A percentile compares a stretch with the other conserved stretches of the same genome.
These are phyloP conservation scores for Syrphus vitripennis DNA, from an alignment of 2,888 invertebrate genomes.

Conservation along the genomic window DNA sequence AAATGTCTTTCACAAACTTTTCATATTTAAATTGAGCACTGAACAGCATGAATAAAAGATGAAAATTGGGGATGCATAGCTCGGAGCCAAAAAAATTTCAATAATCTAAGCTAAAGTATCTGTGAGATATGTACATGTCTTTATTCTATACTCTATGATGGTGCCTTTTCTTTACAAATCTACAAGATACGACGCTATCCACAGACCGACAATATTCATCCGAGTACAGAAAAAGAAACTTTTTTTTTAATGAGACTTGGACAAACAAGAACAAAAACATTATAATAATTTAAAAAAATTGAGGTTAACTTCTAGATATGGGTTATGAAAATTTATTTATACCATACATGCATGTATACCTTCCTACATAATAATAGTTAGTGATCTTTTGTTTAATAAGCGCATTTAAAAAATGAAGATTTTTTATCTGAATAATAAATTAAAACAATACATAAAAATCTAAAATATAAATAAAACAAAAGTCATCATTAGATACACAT, in stretches of 20 bases:
- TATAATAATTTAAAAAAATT: slow-evolving; percentile 47
- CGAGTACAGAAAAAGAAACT: not conserved
- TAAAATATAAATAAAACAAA: not conserved
- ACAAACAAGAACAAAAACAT: slow-evolving; percentile 25
- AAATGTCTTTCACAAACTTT: slow-evolving; percentile 61
- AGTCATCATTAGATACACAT: not conserved
- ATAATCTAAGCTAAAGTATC: not conserved
- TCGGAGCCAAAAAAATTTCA: slow-evolving; percentile 50
- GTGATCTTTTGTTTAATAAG: slow-evolving; percentile 27
- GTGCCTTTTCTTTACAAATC: not conserved
- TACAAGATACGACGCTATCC: not conserved
- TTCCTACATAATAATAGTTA: not conserved
- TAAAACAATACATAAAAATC: not conserved
- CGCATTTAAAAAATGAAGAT: not conserved
- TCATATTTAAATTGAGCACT: slow-evolving; percentile 49
- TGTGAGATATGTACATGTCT: not conserved
- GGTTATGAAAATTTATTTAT: not conserved
- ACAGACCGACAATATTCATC: not conserved
- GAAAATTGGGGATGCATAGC: too few species aligned
- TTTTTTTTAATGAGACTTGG: not conserved
- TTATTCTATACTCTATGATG: not conserved
- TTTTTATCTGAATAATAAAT: not conserved
- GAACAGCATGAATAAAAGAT: slow-evolving; percentile 33
- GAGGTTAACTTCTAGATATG: slow-evolving; percentile 28
- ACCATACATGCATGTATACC: not conserved